phyloP scores from a whole-genome alignment of 2,113 vertebrate species.

The Entomyzon cyanotis region DNA sequence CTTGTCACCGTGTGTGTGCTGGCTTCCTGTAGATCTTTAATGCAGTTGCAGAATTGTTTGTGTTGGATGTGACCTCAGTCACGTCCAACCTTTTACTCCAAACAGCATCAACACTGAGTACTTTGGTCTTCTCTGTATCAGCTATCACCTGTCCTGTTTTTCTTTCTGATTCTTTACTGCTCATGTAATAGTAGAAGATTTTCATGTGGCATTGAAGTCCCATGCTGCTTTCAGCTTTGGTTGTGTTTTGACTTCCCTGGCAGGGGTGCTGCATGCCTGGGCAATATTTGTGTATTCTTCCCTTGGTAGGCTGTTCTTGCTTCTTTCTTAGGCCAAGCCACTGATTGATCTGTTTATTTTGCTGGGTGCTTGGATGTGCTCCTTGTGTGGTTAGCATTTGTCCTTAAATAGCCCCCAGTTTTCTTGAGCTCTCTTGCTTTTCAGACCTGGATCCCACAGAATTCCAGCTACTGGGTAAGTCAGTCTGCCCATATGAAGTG shows the following conservation, averaged over 20 bases:
- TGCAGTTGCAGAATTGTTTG: background rate
- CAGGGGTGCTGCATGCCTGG: background rate
- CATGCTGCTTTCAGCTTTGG: background rate
- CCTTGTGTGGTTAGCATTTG: background rate
- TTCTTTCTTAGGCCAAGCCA: background rate
- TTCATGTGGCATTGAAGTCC: background rate
- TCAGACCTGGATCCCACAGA: background rate
- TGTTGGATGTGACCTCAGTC: accelerated
- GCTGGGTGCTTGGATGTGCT: background rate
- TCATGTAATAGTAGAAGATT: background rate
- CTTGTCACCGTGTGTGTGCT: background rate
- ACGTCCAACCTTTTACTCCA: background rate
- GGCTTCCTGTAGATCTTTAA: background rate
- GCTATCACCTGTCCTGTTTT: background rate
- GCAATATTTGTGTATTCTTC: background rate
- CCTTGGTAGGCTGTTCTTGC: background rate
- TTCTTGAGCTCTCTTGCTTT: background rate
- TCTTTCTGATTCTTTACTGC: background rate
- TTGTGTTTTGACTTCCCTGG: background rate
- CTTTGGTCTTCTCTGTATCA: background rate
- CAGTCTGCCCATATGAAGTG: background rate
- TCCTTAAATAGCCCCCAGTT: background rate
- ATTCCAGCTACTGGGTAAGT: background rate
- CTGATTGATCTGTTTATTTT: background rate
- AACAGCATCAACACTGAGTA: background rate